phyloP scores from a whole-genome alignment of 2,888 invertebrate species.

The Drosophila infuscata region DNA sequence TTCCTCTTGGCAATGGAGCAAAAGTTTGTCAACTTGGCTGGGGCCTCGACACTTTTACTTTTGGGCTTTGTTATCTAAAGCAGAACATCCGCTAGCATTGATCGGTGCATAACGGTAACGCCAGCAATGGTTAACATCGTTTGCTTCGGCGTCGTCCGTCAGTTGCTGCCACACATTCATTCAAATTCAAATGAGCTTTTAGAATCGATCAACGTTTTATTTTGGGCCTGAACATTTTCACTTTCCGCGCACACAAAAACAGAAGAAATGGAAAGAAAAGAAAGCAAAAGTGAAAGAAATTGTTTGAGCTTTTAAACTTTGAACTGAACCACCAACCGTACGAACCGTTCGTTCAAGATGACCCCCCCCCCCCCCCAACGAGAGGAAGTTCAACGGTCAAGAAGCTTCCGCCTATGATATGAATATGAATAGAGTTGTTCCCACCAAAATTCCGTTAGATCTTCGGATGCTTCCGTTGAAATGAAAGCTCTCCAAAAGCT shows the following conservation, averaged over 20 bases:
- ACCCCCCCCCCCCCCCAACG: conserved; percentile 1
- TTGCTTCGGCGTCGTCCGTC: conserved; percentile 3
- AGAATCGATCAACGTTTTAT: conserved; percentile 40
- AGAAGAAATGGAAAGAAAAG: conserved; percentile 41
- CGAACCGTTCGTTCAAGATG: neutral
- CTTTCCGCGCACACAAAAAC: conserved; percentile 41
- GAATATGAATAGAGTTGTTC: conserved; percentile 4
- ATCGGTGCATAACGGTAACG: conserved; percentile 53
- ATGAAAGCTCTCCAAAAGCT: conserved; percentile 24
- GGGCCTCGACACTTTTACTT: conserved; percentile 64
- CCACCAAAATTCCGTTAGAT: conserved; percentile 3
- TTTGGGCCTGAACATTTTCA: conserved; percentile 43
- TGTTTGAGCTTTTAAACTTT: conserved; percentile 9
- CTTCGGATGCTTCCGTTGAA: neutral
- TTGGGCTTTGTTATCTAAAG: conserved; percentile 66
- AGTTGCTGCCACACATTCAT: conserved; percentile 20
- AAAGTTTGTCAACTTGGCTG: conserved; percentile 3
- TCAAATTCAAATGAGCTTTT: conserved; percentile 45
- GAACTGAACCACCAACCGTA: conserved; percentile 12
- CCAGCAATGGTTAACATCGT: conserved; percentile 12
- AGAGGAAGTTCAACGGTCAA: conserved; percentile 33
- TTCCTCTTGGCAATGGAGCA: conserved; percentile 2
- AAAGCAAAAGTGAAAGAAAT: conserved; percentile 60
- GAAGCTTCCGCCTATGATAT: conserved; percentile 19
- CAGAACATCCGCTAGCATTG: conserved; percentile 66